Evolutionary conservation across 2,113 vertebrate genomes (phyloP), one percentile per base, ranked within the genome.

Genomic region (Pachyramphus minor): DNA sequence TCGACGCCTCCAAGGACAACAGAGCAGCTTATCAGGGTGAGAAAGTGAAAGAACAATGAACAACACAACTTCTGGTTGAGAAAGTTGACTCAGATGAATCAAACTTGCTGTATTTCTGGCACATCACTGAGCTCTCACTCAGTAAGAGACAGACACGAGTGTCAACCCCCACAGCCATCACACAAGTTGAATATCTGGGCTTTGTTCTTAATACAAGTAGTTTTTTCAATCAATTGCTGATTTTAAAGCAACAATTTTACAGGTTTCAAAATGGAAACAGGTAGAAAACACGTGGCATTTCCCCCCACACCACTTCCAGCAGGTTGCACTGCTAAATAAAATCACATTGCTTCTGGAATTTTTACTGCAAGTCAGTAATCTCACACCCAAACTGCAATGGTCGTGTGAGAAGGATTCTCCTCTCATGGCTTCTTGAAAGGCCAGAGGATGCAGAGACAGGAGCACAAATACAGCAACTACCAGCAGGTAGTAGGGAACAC

Each of bases 271-370:
- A 2, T 6, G 41, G 25, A 24, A 50, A 23, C 8, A 12, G 28
- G 59, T 14, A 72, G 53, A 42, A 64, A 56, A 44, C 79, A 68
- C 0, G 0, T 4, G 17, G 41, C 49, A 22, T 19, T 53, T 23
- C 16, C 13, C 60, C 42, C 1, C 1, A 0, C 14, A 31, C 33
- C 47, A 15, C 30, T 30, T 30, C 41, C 12, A 17, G 16, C 4
- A 7, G 31, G 19, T 50, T 49, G 49, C 21, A 3, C n/a, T 33
- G 4, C 25, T 37, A 10, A 27, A 21, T 6, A 58, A 53, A 44
- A 31, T 8, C 11, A 6, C 23, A 2, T 1, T 6, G 6, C 6
- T 49, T 39, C 27, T 42, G n/a, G 39, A n/a, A 20, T 3, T 30
- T 24, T 28, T 18, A 24, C 12, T 35, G 30, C 2, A 37, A 53